Conservation (phyloP, 2,113 vertebrate species). For the Phasianus colchicus region DNA sequence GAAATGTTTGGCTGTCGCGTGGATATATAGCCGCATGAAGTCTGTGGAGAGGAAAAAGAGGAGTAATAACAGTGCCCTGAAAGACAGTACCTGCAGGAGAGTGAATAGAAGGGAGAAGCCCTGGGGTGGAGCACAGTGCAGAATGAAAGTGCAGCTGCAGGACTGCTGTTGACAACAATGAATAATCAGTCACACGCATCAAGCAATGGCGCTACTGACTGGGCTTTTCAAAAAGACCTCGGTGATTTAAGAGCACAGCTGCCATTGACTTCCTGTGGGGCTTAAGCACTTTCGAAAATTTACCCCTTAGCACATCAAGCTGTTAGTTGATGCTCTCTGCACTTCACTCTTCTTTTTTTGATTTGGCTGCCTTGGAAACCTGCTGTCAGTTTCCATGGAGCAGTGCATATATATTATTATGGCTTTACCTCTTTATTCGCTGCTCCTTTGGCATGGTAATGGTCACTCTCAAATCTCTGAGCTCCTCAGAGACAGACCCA, state of each 20-base stretch:
- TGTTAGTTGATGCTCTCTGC: slow-evolving; percentile 16
- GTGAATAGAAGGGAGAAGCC: background rate
- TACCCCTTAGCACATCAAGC: background rate
- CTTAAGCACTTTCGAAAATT: slow-evolving; percentile 20
- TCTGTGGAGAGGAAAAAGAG: background rate
- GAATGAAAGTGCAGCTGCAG: background rate
- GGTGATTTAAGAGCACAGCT: slow-evolving; percentile 21
- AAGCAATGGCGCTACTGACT: background rate
- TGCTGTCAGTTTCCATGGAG: slow-evolving; percentile 57
- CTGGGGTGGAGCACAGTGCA: accelerated
- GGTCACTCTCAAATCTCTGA: background rate
- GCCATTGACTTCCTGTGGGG: background rate
- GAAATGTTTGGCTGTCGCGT: background rate
- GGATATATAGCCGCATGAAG: background rate
- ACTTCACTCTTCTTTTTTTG: background rate
- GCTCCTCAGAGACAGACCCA: background rate
- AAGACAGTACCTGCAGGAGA: background rate
- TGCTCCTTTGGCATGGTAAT: background rate
- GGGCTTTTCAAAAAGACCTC: background rate
- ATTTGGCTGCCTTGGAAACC: slow-evolving; percentile 66
- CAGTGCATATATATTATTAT: background rate
- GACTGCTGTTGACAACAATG: background rate
- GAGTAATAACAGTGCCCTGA: background rate
- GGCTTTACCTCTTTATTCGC: background rate
- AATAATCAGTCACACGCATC: slow-evolving; percentile 3